A percentile compares a stretch with the other conserved stretches of the same genome.
phyloP scores from a whole-genome alignment of 2,113 vertebrate species.

The Pygoscelis adeliae region DNA sequence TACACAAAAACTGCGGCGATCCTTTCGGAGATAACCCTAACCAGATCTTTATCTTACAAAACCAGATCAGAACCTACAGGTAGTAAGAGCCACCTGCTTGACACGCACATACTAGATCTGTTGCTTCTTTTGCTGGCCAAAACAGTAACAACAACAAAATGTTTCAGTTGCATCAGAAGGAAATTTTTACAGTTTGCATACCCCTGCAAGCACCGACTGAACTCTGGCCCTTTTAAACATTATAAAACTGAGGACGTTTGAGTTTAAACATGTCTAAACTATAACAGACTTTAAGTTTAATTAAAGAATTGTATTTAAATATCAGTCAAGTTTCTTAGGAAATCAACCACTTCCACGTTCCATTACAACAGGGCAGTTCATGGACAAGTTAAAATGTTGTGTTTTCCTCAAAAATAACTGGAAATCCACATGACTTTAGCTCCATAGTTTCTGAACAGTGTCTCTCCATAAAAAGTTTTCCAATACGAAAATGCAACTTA shows the following conservation, averaged over 20 bases:
- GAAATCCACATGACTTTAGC: not conserved
- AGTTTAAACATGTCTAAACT: not conserved
- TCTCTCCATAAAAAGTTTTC: not conserved
- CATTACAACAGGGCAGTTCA: not conserved
- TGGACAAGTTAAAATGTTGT: not conserved
- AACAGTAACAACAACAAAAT: not conserved
- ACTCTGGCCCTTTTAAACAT: not conserved
- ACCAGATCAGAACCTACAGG: not conserved
- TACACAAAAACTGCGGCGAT: not conserved
- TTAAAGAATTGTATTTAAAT: not conserved
- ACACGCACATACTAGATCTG: not conserved
- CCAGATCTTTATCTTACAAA: not conserved
- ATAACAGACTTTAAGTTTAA: not conserved
- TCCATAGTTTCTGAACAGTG: not conserved
- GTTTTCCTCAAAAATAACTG: not conserved
- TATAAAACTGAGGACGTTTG: not conserved
- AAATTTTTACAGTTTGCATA: not conserved
- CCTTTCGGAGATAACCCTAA: not conserved
- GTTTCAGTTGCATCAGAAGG: not conserved
- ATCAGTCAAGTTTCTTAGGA: not conserved
- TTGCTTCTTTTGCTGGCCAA: not conserved
- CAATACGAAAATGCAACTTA: not conserved
- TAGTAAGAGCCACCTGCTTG: not conserved
- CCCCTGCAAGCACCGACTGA: not conserved
- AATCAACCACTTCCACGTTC: not conserved